phyloP scores from a whole-genome alignment of 2,888 invertebrate genomes.

The Sycophila texana region DNA sequence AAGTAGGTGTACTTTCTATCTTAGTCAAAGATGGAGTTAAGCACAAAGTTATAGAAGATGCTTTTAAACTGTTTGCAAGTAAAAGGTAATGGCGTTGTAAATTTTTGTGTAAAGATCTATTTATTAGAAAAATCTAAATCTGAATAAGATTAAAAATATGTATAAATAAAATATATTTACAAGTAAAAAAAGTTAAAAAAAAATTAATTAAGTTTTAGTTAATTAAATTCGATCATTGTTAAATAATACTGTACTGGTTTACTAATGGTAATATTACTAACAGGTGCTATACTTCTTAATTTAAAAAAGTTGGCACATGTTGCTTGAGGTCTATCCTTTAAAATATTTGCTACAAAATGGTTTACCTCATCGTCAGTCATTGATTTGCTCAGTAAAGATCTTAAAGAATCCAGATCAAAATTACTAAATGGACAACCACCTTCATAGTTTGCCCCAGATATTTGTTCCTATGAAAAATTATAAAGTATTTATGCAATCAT shows the following conservation, averaged over 20 bases:
- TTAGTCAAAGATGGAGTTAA: conserved; percentile 78
- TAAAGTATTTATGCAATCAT: not conserved
- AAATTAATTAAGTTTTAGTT: conserved; percentile 34
- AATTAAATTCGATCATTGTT: conserved; percentile 58
- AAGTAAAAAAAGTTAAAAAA: not conserved
- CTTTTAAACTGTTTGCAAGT: conserved; percentile 70
- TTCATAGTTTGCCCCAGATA: conserved; percentile 76
- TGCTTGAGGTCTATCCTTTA: conserved; percentile 62
- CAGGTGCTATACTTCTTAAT: conserved; percentile 58
- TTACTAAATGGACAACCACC: conserved; percentile 82
- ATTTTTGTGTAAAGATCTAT: conserved; percentile 21
- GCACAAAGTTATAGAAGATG: conserved; percentile 74
- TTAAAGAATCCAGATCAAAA: conserved; percentile 77
- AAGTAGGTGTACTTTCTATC: conserved; percentile 78
- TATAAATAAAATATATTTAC: conserved; percentile 5
- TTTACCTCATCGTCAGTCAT: conserved; percentile 59
- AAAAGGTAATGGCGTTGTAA: conserved; percentile 34
- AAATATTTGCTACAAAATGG: conserved; percentile 58
- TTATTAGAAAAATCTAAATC: conserved; percentile 32
- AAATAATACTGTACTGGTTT: conserved; percentile 70
- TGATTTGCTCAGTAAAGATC: conserved; percentile 40
- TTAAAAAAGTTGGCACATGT: conserved; percentile 66
- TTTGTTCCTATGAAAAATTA: conserved; percentile 63
- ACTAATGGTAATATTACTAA: conserved; percentile 59
- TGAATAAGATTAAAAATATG: not conserved